Evolutionary conservation across 2,888 invertebrate genomes (phyloP).

Genomic region (Dioctria linearis): DNA sequence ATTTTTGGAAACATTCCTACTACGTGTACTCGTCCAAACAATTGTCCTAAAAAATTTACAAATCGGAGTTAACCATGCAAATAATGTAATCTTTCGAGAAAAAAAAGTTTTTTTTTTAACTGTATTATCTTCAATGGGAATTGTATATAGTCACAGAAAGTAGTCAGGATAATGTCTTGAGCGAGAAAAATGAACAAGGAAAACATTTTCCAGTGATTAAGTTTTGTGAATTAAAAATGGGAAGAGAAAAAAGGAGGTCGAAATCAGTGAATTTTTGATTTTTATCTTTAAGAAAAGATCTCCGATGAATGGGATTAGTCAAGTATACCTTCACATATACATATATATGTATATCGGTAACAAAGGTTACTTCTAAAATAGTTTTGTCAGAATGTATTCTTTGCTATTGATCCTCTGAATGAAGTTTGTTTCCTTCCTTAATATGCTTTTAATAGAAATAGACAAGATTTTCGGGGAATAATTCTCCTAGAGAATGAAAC

Average conservation of each 20-base stretch:
- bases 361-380: neutral
- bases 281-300: conserved; percentile 38
- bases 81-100: conserved; percentile 18
- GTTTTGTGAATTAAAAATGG: conserved; percentile 22
- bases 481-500: no score
- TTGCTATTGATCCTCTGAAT: no score
- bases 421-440: no score
- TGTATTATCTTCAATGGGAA: neutral
- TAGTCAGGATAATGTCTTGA: conserved; percentile 23
- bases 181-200: conserved; percentile 24
- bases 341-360: neutral
- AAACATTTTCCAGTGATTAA: conserved; percentile 43
- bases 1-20: conserved; percentile 17
- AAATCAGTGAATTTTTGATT: conserved; percentile 18
- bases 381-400: no score
- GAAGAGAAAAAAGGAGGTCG: neutral
- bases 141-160: neutral
- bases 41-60: neutral
- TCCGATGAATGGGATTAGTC: conserved; percentile 36
- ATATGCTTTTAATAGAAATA: no score
- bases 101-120: conserved; percentile 9
- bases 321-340: neutral
- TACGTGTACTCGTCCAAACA: neutral
- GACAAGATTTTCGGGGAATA: no score
- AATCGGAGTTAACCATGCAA: conserved; percentile 40